These are phyloP conservation scores for Alitta virens DNA, from an alignment of 2,888 invertebrate species.

Conservation along the genomic window DNA sequence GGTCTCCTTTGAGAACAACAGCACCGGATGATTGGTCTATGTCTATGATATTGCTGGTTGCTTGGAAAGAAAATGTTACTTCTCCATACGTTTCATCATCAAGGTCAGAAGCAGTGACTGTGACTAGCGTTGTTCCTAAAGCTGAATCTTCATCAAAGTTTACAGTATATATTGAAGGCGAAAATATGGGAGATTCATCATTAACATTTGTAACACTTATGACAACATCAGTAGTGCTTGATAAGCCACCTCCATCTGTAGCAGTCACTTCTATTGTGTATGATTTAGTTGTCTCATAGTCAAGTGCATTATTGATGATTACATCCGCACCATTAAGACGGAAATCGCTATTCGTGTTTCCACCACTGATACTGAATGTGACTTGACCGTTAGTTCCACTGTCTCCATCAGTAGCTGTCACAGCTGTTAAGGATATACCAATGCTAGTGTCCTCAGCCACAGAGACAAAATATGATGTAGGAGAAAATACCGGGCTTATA, in stretches of 20 bases:
- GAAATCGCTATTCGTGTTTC: background rate
- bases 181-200: background rate
- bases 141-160: background rate
- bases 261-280: background rate
- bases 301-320: background rate
- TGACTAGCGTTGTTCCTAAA: background rate
- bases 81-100: background rate
- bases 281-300: background rate
- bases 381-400: background rate
- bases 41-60: background rate
- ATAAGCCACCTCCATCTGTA: background rate
- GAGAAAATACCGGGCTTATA: background rate
- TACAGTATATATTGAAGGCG: background rate
- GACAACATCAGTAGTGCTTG: background rate
- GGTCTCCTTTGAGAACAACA: background rate
- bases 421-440: background rate
- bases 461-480: background rate
- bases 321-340: too few species aligned
- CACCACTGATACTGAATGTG: background rate
- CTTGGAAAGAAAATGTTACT: background rate
- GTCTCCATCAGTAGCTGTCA: background rate
- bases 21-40: background rate
- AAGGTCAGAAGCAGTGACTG: background rate
- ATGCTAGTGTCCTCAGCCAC: background rate
- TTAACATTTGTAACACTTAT: background rate